A percentile compares a stretch with the other conserved stretches of the same genome.
Evolutionary conservation across 2,797 vertebrate species (phyloP).

Genomic region (Oreochromis mossambicus): DNA sequence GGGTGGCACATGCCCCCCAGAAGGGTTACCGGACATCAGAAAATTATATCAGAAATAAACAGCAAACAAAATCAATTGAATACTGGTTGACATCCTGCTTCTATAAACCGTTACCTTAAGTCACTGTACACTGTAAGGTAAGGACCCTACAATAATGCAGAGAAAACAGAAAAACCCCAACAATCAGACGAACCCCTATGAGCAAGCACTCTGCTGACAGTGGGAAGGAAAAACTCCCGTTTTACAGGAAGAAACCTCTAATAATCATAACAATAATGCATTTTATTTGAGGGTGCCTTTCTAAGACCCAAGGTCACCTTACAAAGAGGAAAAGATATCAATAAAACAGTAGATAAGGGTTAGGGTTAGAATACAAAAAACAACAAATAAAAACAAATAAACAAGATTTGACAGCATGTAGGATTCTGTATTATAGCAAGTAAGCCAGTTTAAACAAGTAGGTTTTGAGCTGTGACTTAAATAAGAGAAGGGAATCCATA

Average conservation of each 20-base stretch:
- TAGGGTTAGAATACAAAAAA: not conserved
- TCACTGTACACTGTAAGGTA: not conserved
- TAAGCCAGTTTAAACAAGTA: not conserved
- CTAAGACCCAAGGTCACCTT: not conserved
- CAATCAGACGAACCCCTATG: not conserved
- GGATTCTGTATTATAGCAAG: not conserved
- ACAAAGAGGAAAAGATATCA: rapidly evolving
- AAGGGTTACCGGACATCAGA: not conserved
- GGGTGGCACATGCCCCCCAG: not conserved
- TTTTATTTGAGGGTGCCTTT: not conserved
- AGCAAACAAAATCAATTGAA: not conserved
- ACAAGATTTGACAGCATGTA: not conserved
- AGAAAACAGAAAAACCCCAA: not conserved
- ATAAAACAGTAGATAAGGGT: rapidly evolving
- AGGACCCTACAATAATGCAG: not conserved
- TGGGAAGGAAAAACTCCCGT: not conserved
- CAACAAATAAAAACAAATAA: not conserved
- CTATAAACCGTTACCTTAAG: not conserved
- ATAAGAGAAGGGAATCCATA: not conserved
- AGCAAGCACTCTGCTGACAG: not conserved
- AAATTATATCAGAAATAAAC: not conserved
- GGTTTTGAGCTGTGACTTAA: not conserved
- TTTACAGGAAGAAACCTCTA: not conserved
- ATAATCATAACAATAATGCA: not conserved
- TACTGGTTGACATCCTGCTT: not conserved